phyloP scores from a whole-genome alignment of 2,888 invertebrate species.

The Labia minor region DNA sequence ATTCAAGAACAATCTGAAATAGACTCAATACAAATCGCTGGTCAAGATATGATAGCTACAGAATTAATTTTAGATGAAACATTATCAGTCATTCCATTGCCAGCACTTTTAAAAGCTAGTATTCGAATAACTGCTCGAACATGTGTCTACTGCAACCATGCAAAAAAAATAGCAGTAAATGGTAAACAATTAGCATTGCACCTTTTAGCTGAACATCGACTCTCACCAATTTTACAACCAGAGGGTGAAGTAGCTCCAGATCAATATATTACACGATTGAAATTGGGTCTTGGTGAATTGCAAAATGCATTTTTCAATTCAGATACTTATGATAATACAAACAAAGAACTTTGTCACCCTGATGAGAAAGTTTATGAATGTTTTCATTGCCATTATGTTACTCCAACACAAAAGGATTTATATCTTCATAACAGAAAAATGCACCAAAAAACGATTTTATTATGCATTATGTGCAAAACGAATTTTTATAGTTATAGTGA shows the following conservation, averaged over 20 bases:
- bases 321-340: slow-evolving; percentile 54
- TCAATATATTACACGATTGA: slow-evolving; percentile 58
- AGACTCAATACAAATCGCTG: slow-evolving; percentile 36
- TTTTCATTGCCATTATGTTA: slow-evolving; percentile 72
- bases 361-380: slow-evolving; percentile 68
- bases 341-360: slow-evolving; percentile 44
- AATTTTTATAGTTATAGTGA: slow-evolving; percentile 82
- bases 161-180: slow-evolving; percentile 72
- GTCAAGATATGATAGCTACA: slow-evolving; percentile 52
- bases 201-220: slow-evolving; percentile 67
- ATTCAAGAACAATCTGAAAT: slow-evolving; percentile 8
- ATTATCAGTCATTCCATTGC: slow-evolving; percentile 60
- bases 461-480: slow-evolving; percentile 79
- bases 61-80: slow-evolving; percentile 64
- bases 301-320: slow-evolving; percentile 58
- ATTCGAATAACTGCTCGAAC: background rate
- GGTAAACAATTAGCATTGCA: slow-evolving; percentile 70
- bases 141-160: slow-evolving; percentile 80
- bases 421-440: slow-evolving; percentile 77
- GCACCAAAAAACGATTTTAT: slow-evolving; percentile 69
- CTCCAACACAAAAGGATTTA: slow-evolving; percentile 69
- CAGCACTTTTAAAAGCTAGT: slow-evolving; percentile 44
- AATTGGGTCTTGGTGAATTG: slow-evolving; percentile 49
- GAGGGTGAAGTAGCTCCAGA: slow-evolving; percentile 31
- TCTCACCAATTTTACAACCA: slow-evolving; percentile 47